Evolutionary conservation across 2,113 vertebrate genomes (phyloP).

Genomic region (Clarias batrachus): DNA sequence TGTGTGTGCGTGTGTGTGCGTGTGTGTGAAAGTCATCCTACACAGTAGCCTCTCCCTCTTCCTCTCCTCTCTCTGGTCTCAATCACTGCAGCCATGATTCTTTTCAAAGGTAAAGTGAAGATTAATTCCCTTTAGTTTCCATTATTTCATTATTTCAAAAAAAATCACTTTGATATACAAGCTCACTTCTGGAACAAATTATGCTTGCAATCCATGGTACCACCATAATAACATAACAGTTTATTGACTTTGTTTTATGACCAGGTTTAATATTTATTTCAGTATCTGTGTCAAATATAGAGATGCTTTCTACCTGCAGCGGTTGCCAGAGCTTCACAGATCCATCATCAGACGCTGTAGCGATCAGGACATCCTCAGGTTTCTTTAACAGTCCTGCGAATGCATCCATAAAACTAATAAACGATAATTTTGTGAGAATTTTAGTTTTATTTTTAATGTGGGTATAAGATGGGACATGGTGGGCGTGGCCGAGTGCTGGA

Average conservation of each 20-base stretch:
- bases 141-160: too few species aligned
- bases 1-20: too few species aligned
- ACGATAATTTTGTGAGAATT: neutral
- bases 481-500: neutral
- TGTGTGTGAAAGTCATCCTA: too few species aligned
- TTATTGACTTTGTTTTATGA: neutral
- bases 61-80: too few species aligned
- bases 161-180: too few species aligned
- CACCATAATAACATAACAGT: neutral
- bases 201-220: too few species aligned
- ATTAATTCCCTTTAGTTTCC: too few species aligned
- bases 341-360: slow-evolving; percentile 73
- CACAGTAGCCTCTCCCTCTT: too few species aligned
- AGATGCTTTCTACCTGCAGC: slow-evolving; percentile 63
- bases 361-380: slow-evolving; percentile 61
- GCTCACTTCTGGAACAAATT: too few species aligned
- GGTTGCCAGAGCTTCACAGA: slow-evolving; percentile 72
- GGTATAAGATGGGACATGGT: neutral
- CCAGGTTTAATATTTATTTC: neutral
- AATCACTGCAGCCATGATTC: too few species aligned
- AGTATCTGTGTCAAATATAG: neutral
- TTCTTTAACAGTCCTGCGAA: slow-evolving; percentile 33
- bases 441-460: neutral
- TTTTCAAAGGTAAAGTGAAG: too few species aligned
- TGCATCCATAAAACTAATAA: neutral